Evolutionary conservation across 2,113 vertebrate species (phyloP).

Genomic region (Corydoras maculifer): DNA sequence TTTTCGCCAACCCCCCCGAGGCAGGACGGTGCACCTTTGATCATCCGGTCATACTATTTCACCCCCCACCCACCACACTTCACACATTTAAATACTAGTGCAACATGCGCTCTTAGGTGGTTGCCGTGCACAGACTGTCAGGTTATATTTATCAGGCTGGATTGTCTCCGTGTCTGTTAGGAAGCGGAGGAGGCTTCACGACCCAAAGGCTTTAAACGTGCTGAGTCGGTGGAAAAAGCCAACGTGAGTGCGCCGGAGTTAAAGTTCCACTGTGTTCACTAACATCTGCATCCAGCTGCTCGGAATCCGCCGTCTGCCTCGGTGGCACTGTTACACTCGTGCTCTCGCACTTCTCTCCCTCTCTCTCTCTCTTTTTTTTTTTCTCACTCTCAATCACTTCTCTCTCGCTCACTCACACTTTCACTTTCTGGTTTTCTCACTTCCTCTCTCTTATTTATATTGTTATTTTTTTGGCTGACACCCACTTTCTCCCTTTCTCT

Average conservation of each 20-base stretch:
- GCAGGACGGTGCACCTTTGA: no score
- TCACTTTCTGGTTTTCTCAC: not conserved
- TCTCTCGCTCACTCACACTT: not conserved
- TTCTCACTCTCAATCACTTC: not conserved
- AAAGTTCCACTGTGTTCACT: not conserved
- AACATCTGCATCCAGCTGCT: not conserved
- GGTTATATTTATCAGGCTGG: not conserved
- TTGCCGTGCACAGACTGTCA: no score
- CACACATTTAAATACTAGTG: no score
- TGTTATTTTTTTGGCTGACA: no score
- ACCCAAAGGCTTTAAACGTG: constrained; percentile 60
- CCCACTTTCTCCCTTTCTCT: no score
- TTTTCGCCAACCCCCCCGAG: no score
- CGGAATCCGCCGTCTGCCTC: no score
- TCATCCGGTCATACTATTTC: no score
- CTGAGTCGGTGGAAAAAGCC: constrained; percentile 77
- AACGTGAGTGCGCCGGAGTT: constrained; percentile 62
- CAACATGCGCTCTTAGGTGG: no score
- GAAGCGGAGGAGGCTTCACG: constrained; percentile 61
- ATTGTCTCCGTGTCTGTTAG: constrained; percentile 50
- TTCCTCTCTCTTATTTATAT: no score
- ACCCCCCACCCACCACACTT: no score
- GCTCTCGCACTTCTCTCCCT: not conserved
- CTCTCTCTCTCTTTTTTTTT: not conserved
- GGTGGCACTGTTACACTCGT: no score